phyloP scores from a whole-genome alignment of 2,113 vertebrate genomes.

The Alethe castanea region DNA sequence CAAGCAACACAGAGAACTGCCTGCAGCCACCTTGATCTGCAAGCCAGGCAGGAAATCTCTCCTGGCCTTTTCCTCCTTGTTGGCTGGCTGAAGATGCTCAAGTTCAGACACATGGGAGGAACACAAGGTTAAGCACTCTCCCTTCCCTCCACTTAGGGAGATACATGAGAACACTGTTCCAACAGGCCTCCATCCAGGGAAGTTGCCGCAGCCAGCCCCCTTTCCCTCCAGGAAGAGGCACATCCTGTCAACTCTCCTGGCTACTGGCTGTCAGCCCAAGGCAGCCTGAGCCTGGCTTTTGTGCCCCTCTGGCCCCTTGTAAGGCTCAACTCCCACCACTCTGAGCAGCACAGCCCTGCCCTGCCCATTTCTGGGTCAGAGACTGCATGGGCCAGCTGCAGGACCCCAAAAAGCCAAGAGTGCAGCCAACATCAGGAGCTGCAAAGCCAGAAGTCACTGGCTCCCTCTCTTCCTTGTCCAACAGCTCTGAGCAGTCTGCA shows the following conservation, averaged over 20 bases:
- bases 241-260: neutral
- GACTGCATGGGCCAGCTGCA: neutral
- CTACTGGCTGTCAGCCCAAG: neutral
- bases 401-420: neutral
- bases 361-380: neutral
- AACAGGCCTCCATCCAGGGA: neutral
- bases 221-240: neutral
- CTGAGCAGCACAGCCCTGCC: neutral
- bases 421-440: neutral
- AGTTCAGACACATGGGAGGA: neutral
- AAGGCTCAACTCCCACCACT: neutral
- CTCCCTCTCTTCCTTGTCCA: neutral
- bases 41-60: neutral
- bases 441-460: neutral
- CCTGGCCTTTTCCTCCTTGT: neutral
- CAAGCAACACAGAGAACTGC: neutral
- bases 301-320: accelerated
- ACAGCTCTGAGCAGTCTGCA: neutral
- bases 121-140: neutral
- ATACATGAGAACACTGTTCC: neutral
- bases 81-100: neutral
- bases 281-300: neutral
- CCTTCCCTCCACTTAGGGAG: neutral
- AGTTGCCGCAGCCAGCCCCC: neutral
- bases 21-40: neutral